Base-by-base conservation (phyloP, 2,797 vertebrate genomes). In the Psittacula derbiana region DNA sequence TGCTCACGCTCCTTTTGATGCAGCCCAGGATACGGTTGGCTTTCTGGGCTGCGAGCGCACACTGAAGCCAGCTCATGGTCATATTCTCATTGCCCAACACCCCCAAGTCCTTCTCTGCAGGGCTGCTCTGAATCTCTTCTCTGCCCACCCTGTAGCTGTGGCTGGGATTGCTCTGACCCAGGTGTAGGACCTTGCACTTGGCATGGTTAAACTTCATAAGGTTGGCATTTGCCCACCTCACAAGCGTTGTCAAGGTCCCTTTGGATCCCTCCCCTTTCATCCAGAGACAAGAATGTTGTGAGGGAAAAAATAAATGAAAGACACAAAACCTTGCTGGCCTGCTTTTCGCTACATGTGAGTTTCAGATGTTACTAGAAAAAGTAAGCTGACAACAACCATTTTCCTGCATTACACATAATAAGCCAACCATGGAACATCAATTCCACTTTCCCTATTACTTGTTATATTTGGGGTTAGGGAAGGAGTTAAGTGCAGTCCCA, bases 331-430 rank as follows among this genome's bases (percentile, higher is more conserved):
- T 66, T 23, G 8, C 24, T 14, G 15, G 30, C 6, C 5, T 58
- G 33, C 3, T 78, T 92, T 71, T 55, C 2, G 10, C 69, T 82
- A 47, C 15, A 15, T 9, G 11, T 20, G 11, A 76, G 8, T 58
- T 80, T 88, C n/a, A 46, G 18, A 6, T 43, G 36, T 31, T 19
- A 16, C 36, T 28, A 79, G 38, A 67, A 84, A 69, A 94, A 61
- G 11, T n/a, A 71, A 80, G 24, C 10, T 57, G 38, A 75, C 2
- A 12, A 6, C 7, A 57, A 33, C 25, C 0, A 0, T 69, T 79
- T 72, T 75, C 14, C 33, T 69, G 41, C 31, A 8, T 38, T 71
- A 44, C 15, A 23, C 33, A 11, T 46, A 60, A n/a, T 23, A 46
- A 21, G 20, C 2, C 31, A 90, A 49, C 2, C 25, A 33, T 4